phyloP scores from a whole-genome alignment of 2,113 vertebrate genomes.

The Chaetorhynchus papuensis region DNA sequence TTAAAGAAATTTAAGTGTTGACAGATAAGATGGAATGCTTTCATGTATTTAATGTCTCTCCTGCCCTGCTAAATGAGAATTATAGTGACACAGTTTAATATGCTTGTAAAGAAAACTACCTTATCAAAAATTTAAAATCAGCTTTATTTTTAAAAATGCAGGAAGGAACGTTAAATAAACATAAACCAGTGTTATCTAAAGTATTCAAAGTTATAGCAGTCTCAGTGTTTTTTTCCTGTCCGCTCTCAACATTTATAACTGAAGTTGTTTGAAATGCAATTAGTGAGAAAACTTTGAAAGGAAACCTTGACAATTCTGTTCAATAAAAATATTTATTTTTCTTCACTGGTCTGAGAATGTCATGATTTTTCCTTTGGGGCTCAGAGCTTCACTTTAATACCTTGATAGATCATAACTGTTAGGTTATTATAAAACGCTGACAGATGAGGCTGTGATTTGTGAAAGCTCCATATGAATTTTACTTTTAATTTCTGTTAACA shows the following conservation, averaged over 20 bases:
- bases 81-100: neutral
- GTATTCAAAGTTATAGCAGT: slow-evolving; percentile 37
- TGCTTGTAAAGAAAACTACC: slow-evolving; percentile 34
- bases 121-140: slow-evolving; percentile 52
- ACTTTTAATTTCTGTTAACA: slow-evolving; percentile 73
- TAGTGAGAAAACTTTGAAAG: slow-evolving; percentile 59
- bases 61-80: slow-evolving; percentile 31
- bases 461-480: slow-evolving; percentile 69
- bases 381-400: slow-evolving; percentile 45
- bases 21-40: slow-evolving; percentile 38
- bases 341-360: slow-evolving; percentile 58
- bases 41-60: slow-evolving; percentile 26
- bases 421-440: slow-evolving; percentile 71
- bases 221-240: neutral
- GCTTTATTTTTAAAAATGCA: slow-evolving; percentile 41
- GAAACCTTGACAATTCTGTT: slow-evolving; percentile 58
- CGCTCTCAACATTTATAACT: slow-evolving; percentile 26
- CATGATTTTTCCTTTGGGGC: slow-evolving; percentile 55
- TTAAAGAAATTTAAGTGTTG: slow-evolving; percentile 1
- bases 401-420: slow-evolving; percentile 62
- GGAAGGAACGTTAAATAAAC: slow-evolving; percentile 47
- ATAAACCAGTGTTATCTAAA: slow-evolving; percentile 40
- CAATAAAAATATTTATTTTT: slow-evolving; percentile 64
- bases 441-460: slow-evolving; percentile 68
- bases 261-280: slow-evolving; percentile 57